phyloP scores from a whole-genome alignment of 2,113 vertebrate species.

The Callithrix jacchus region DNA sequence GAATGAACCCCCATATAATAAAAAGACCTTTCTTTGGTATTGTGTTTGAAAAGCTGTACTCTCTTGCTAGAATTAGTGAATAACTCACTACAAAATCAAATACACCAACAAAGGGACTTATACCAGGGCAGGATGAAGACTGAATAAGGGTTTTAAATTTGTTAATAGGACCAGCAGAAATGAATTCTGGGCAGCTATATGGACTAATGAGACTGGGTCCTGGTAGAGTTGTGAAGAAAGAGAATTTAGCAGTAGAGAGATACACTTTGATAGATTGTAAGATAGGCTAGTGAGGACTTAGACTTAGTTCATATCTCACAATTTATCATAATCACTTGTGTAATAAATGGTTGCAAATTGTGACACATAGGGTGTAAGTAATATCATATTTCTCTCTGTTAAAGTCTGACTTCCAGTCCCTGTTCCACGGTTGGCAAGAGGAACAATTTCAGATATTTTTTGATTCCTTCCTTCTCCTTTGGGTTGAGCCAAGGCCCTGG shows the following conservation, averaged over 20 bases:
- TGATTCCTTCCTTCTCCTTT: neutral
- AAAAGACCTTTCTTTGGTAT: slow-evolving; percentile 6
- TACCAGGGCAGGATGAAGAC: neutral
- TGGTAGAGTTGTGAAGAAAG: neutral
- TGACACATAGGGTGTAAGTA: neutral
- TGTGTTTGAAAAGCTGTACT: neutral
- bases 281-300: neutral
- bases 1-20: neutral
- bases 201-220: neutral
- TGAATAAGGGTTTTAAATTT: neutral
- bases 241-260: neutral
- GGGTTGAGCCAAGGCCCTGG: neutral
- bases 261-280: neutral
- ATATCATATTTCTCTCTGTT: neutral
- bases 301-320: neutral
- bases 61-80: neutral
- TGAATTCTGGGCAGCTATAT: neutral
- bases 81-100: slow-evolving; percentile 11
- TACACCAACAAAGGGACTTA: neutral
- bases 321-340: neutral
- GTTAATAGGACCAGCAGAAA: neutral
- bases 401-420: neutral
- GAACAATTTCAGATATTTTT: neutral
- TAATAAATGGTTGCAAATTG: neutral
- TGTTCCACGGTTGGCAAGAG: neutral